A percentile compares a stretch with the other conserved stretches of the same genome.
phyloP scores from a whole-genome alignment of 2,888 invertebrate genomes.

The Automeris io region DNA sequence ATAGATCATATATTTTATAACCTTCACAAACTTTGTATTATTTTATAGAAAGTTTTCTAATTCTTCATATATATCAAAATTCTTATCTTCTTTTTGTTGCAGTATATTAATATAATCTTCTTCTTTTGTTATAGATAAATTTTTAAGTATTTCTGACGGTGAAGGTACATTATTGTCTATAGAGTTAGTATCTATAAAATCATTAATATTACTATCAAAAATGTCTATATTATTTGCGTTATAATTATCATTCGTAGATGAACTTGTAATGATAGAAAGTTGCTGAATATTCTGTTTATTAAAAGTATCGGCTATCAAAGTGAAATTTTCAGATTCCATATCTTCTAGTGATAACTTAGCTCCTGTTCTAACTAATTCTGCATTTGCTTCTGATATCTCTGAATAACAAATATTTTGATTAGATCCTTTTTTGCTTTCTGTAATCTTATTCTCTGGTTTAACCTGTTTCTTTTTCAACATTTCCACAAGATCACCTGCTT shows the following conservation, averaged over 20 bases:
- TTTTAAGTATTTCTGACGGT: conserved; percentile 80
- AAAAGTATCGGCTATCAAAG: conserved; percentile 45
- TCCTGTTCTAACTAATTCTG: conserved; percentile 61
- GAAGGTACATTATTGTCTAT: conserved; percentile 74
- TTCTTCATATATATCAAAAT: conserved; percentile 30
- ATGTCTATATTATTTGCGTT: conserved; percentile 19
- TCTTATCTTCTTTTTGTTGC: conserved; percentile 24
- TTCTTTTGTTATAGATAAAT: conserved; percentile 76
- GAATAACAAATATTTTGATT: conserved; percentile 24
- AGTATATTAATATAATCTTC: conserved; percentile 36
- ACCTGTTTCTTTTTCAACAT: conserved; percentile 62
- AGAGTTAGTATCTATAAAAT: conserved; percentile 44
- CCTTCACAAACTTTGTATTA: not conserved
- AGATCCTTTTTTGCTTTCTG: conserved; percentile 11
- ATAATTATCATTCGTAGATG: conserved; percentile 24
- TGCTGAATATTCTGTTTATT: conserved; percentile 14
- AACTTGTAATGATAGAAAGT: conserved; percentile 5
- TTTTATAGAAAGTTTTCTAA: conserved; percentile 34
- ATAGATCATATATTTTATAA: not conserved
- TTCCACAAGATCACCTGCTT: conserved; percentile 65
- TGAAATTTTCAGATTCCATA: conserved; percentile 64
- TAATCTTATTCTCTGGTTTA: conserved; percentile 17
- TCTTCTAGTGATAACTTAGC: conserved; percentile 67
- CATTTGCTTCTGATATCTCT: conserved; percentile 59
- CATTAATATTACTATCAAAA: conserved; percentile 54